Conservation (phyloP, 2,113 vertebrate species). For the Paracanthobrama guichenoti region DNA sequence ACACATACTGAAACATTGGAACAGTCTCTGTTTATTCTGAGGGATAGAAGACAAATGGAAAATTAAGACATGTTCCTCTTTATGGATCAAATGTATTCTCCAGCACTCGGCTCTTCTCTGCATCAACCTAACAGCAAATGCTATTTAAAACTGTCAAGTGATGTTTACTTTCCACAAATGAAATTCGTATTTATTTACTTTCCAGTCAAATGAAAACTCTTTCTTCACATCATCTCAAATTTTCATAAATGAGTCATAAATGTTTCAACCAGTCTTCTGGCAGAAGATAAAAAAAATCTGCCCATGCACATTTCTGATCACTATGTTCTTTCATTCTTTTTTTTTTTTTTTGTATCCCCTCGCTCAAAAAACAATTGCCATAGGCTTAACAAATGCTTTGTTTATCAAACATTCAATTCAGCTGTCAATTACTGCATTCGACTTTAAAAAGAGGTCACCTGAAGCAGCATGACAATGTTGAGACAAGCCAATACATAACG, state of each 20-base stretch:
- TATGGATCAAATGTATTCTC: not conserved
- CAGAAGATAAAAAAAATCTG: not conserved
- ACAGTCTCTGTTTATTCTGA: not conserved
- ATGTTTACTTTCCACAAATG: not conserved
- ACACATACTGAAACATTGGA: not conserved
- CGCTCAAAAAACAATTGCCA: not conserved
- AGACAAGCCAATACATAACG: not conserved
- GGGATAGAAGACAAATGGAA: not conserved
- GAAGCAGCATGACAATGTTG: not conserved
- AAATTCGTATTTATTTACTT: not conserved
- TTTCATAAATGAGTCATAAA: not conserved
- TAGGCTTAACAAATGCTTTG: not conserved
- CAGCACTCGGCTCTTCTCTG: not conserved
- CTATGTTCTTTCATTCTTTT: not conserved
- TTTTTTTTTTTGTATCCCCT: not conserved
- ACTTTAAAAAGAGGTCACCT: not conserved
- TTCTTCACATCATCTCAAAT: not conserved
- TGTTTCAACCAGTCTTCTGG: not conserved
- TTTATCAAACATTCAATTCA: not conserved
- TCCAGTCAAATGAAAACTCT: not conserved
- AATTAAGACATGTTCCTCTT: not conserved
- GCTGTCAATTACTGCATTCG: not conserved
- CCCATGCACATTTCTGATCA: conserved; percentile 1
- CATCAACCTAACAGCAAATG: not conserved
- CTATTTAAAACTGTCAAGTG: not conserved